Percentiles rank a stretch among this genome's conserved stretches.
Conservation (phyloP, 2,113 vertebrate genomes). For the Acanthochromis polyacanthus region DNA sequence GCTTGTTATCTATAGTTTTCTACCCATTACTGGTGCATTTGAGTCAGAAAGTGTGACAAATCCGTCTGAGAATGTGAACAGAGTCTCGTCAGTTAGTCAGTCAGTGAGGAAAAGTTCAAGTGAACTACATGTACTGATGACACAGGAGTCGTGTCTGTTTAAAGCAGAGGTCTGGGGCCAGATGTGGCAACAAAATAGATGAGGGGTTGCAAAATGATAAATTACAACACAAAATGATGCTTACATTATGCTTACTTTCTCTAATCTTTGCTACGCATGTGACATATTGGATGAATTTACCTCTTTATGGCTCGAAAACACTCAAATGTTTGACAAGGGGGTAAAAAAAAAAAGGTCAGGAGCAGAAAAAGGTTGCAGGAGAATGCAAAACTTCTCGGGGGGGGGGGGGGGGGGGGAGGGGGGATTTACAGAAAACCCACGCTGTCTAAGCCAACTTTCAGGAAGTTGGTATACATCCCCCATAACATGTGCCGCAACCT, state of each 20-base stretch:
- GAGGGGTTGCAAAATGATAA: no score
- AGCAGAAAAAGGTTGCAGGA: background rate
- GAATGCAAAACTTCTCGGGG: background rate
- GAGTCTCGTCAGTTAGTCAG: background rate
- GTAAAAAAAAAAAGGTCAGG: background rate
- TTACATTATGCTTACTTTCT: background rate
- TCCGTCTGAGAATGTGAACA: background rate
- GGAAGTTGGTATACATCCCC: constrained; percentile 1
- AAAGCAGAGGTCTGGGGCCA: background rate
- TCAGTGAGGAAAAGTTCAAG: background rate
- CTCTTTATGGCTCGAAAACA: background rate
- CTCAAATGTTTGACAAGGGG: background rate
- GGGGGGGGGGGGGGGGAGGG: no score
- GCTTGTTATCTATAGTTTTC: constrained; percentile 10
- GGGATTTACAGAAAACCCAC: background rate
- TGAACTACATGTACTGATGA: background rate
- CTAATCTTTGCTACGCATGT: background rate
- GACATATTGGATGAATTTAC: background rate
- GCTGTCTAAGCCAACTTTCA: background rate
- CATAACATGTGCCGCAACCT: background rate
- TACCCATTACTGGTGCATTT: background rate
- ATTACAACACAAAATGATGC: background rate
- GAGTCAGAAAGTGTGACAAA: constrained; percentile 34
- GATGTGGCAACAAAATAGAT: background rate
- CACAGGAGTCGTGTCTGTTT: background rate